Conservation (phyloP, 2,888 invertebrate genomes). For the Rutpela maculata region DNA sequence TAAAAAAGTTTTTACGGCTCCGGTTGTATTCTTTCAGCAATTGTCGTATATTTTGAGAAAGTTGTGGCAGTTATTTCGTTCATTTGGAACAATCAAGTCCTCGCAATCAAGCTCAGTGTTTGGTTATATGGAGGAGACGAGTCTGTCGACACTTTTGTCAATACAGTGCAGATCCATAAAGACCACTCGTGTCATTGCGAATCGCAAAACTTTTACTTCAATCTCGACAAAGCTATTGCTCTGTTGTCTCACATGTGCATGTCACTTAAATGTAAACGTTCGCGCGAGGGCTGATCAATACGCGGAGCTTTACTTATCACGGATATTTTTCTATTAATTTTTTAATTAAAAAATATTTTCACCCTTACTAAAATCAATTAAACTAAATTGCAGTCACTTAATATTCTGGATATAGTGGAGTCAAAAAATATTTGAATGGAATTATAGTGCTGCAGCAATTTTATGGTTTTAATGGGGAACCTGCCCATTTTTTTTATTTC, state of each 20-base stretch:
- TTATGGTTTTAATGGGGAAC: too few relatives aligned
- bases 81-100: slow-evolving; percentile 75
- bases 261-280: neutral
- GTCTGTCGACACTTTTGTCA: slow-evolving; percentile 77
- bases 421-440: too few relatives aligned
- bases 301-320: neutral
- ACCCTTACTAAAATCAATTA: too few relatives aligned
- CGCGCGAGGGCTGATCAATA: neutral
- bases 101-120: slow-evolving; percentile 73
- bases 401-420: too few relatives aligned
- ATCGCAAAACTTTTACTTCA: slow-evolving; percentile 64
- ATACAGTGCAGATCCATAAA: slow-evolving; percentile 76
- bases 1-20: slow-evolving; percentile 36
- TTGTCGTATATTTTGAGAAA: slow-evolving; percentile 57
- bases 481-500: too few relatives aligned
- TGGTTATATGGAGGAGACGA: slow-evolving; percentile 74
- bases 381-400: too few relatives aligned
- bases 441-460: too few relatives aligned
- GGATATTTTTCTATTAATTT: neutral
- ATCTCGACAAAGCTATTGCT: slow-evolving; percentile 43
- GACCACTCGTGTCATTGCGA: slow-evolving; percentile 78
- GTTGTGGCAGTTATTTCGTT: slow-evolving; percentile 71
- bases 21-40: slow-evolving; percentile 48
- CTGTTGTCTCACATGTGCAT: slow-evolving; percentile 30
- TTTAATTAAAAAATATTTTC: too few relatives aligned